Base-by-base conservation (phyloP, 1,140 invertebrate species). In the Neotoxoptera formosana region DNA sequence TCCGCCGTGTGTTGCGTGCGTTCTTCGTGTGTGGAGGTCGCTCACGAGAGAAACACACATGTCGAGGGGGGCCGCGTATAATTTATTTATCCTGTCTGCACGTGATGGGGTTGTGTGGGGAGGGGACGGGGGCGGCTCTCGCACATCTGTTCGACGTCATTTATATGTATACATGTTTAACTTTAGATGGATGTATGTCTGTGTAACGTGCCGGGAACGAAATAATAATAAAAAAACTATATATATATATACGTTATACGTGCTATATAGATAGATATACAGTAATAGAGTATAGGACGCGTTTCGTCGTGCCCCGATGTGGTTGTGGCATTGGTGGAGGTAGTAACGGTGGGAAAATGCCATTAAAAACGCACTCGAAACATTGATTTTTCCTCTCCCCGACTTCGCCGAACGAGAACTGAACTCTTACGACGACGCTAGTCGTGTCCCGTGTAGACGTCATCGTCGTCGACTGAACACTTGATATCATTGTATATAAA, bases 51-150 rank as follows among this genome's bases (percentile, higher is more conserved):
- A n/a, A 83, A 92, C 60, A 92, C 91, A 92, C 47, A 88, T 92
- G 91, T 92, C 47, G 20, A 34, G 47, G 91, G 47, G 60, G 90
- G 67, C 47, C n/a, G n/a, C 47, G 47, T 25, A 81, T 92, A 83
- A 83, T 83, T 92, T 92, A 92, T 92, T 92, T 92, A 92, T 92
- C 91, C 91, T 92, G 76, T 92, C 76, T 92, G 34, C n/a, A 14
- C 6, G 25, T 67, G 60, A 76, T 76, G 60, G 60, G 60, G 36
- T 48, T 25, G 47, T 48, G 60, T 34, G n/a, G 47, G n/a, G 67
- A 53, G n/a, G 3, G 41, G 41, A 83, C n/a, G 83, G 76, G 76
- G 91, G 91, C 76, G 76, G 91, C 47, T 92, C 91, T 92, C 76
- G 25, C 88, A 90, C 88, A 88, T 88, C 87, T 88, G 87, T 88